Evolutionary conservation across 2,113 vertebrate species (phyloP).

Genomic region (Solea senegalensis): DNA sequence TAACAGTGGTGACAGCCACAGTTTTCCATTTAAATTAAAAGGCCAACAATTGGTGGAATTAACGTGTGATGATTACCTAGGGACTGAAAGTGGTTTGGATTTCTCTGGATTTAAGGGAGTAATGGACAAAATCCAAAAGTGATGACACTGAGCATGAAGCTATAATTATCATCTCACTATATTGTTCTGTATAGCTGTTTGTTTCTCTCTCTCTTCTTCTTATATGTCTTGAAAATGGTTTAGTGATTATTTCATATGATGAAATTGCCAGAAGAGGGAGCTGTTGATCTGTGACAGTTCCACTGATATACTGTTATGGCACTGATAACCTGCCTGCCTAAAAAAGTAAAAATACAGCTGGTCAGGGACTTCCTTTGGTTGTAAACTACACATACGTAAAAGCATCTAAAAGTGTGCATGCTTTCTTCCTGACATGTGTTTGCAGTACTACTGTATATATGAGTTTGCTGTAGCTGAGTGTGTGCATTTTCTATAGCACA

Average conservation of each 20-base stretch:
- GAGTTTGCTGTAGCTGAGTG: not conserved
- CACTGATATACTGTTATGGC: not conserved
- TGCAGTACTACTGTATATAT: not conserved
- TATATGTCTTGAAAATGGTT: not conserved
- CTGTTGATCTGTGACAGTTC: conserved; percentile 23
- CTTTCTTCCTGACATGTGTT: conserved; percentile 7
- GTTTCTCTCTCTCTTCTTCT: no score
- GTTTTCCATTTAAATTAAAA: no score
- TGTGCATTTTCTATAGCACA: not conserved
- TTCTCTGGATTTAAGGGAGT: no score
- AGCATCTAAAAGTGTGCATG: not conserved
- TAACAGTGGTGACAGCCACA: no score
- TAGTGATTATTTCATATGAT: conserved; percentile 15
- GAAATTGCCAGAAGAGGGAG: conserved; percentile 48
- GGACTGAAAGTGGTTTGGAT: no score
- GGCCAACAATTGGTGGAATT: no score
- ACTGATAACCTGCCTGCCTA: not conserved
- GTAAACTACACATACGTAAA: not conserved
- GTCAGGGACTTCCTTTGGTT: not conserved
- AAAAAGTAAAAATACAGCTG: not conserved
- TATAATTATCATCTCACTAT: no score
- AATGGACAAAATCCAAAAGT: no score
- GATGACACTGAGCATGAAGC: no score
- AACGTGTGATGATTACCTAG: no score
- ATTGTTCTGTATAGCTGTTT: no score